Evolutionary conservation across 2,113 vertebrate genomes (phyloP).

Genomic region (Cynocephalus volans): DNA sequence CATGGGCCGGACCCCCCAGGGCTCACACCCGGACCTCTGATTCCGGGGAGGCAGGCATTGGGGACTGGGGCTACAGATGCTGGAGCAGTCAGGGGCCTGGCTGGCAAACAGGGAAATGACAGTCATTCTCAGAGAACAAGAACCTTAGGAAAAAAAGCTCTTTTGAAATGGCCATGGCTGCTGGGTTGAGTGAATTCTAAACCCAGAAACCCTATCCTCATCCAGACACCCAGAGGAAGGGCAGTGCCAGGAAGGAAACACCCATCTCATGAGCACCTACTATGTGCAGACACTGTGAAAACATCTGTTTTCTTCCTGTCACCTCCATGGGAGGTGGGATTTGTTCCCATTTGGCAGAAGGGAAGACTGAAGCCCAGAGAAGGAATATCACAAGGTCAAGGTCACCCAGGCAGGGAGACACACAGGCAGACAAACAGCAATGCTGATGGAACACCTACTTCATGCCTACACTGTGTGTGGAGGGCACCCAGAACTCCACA

Average conservation of each 20-base stretch:
- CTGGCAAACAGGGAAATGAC: fast-evolving
- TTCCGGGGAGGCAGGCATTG: too few relatives aligned
- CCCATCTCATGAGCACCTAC: constrained; percentile 81
- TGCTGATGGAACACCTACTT: neutral
- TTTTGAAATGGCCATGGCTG: fast-evolving
- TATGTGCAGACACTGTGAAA: constrained; percentile 29
- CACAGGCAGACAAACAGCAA: neutral
- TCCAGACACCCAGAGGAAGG: neutral
- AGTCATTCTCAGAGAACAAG: neutral
- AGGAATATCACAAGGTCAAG: neutral
- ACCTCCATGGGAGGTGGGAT: constrained; percentile 75
- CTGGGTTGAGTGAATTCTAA: neutral
- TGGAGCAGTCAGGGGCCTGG: neutral
- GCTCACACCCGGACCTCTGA: neutral
- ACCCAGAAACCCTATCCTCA: too few relatives aligned
- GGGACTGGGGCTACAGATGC: neutral
- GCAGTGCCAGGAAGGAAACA: neutral
- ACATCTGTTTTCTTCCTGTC: constrained; percentile 89
- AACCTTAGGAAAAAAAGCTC: neutral
- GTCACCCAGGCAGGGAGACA: neutral
- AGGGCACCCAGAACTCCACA: neutral
- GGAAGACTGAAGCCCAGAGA: neutral
- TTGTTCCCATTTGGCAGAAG: neutral
- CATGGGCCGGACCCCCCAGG: too few relatives aligned
- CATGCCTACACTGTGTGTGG: neutral